Base-by-base conservation (phyloP, 2,888 invertebrate genomes). In the Limnephilus auricula region DNA sequence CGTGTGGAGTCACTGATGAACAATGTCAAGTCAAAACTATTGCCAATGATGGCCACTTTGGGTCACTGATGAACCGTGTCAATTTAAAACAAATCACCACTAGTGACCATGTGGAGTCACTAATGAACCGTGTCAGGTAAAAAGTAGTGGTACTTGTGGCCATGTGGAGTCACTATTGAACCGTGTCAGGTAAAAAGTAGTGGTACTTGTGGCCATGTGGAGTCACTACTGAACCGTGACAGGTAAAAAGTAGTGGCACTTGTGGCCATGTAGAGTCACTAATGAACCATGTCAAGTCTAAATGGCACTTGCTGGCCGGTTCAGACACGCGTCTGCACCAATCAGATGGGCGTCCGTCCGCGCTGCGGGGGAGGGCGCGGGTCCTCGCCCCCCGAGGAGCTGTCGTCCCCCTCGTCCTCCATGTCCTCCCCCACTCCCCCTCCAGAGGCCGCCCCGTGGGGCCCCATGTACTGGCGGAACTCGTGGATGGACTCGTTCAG, bases 401-500 rank as follows among this genome's bases (percentile, higher is more conserved):
- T 94, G 91, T 95, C 95, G 92, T 95, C 95, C 0, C 94, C 95
- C 31, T 92, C 93, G 32, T 92, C 92, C 34, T 92, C 92, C 78
- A 89, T 65, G 34, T 92, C 92, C n/a, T 91, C 92, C 12, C 90
- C 92, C 79, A 83, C 93, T 13, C 45, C 87, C 95, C 94, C 93
- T 96, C 94, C 94, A 97, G 94, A 94, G 96, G 94, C 95, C 96
- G 95, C 96, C 94, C 94, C 97, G 93, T 95, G 94, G 32, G 87
- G 89, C 94, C 95, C 79, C 92, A 97, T 95, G 93, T 97, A 96
- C 93, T 97, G 97, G 85, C 98, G 97, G 96, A 98, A 98, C 93
- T 99, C 98, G 94, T 98, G 98, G 94, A 99, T 98, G 82, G 98
- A 98, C 95, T 99, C 98, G 95, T 99, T 98, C 89, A 99, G 96